phyloP scores from a whole-genome alignment of 1,140 invertebrate genomes.

The Hermetia illucens region DNA sequence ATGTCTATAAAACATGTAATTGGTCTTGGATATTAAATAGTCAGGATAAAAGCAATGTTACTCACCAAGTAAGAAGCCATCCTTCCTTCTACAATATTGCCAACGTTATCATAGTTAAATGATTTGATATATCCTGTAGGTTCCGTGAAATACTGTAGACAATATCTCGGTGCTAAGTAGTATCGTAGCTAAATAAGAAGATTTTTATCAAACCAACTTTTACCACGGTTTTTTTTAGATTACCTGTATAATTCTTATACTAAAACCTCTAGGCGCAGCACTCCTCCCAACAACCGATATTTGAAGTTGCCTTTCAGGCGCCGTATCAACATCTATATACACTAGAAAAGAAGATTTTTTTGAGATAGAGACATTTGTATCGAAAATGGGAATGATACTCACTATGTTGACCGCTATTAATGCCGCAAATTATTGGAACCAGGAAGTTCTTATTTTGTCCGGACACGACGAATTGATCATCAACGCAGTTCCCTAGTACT shows the following conservation, averaged over 20 bases:
- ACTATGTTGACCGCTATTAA: slow-evolving; percentile 63
- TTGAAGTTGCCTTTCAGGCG: slow-evolving; percentile 41
- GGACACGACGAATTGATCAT: slow-evolving; percentile 51
- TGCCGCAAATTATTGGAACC: slow-evolving; percentile 55
- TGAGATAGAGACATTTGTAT: slow-evolving; percentile 1
- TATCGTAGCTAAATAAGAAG: slow-evolving; percentile 12
- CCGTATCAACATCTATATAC: slow-evolving; percentile 50
- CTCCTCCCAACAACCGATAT: slow-evolving; percentile 46
- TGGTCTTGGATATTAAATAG: no score
- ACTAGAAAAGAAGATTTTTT: slow-evolving; percentile 37
- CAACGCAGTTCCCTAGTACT: slow-evolving; percentile 45
- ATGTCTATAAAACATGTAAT: no score
- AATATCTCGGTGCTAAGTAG: slow-evolving; percentile 38
- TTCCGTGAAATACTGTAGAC: slow-evolving; percentile 53
- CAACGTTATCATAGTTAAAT: slow-evolving; percentile 52
- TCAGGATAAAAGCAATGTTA: no score
- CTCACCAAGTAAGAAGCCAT: slow-evolving; percentile 41
- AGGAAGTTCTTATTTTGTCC: slow-evolving; percentile 52
- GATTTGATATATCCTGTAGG: slow-evolving; percentile 44
- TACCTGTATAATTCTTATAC: slow-evolving; percentile 47
- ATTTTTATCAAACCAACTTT: neutral
- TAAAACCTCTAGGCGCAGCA: slow-evolving; percentile 38
- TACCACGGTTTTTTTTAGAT: slow-evolving; percentile 5
- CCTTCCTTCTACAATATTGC: slow-evolving; percentile 34
- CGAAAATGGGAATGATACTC: slow-evolving; percentile 16